Base-by-base conservation (phyloP, 2,888 invertebrate genomes). In the Nomada fabriciana region DNA sequence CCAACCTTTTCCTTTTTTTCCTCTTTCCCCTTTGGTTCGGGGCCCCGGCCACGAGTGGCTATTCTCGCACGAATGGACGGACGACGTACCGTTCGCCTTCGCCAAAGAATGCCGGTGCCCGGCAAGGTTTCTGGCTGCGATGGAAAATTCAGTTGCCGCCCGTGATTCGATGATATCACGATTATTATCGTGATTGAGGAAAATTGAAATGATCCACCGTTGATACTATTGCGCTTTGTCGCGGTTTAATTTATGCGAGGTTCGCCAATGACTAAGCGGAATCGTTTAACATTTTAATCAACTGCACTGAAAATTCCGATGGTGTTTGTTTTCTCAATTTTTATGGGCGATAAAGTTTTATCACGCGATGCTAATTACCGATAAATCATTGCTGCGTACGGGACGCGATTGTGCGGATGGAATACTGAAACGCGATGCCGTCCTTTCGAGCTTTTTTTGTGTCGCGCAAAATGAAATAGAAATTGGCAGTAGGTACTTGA, bases 1-100 rank as follows among this genome's bases (percentile, higher is more conserved):
- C 23, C 42, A 11, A 5, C 25, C 23, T 15, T 7, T 20, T 63
- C 20, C 9, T 59, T 57, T 47, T 47, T 67, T 52, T 55, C 57
- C 52, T 75, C 59, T 60, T 50, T 47, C 57, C 55, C 25, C 73
- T 23, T 70, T 65, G 80, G 43, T 59, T 50, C 57, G 13, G 42
- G 67, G 47, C 61, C 60, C 60, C 36, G 20, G 7, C 57, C 76
- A 42, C 42, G 57, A 61, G 43, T 60, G 67, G 63, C 57, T 52
- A 64, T 3, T 25, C 55, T 67, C 80, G 65, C 71, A 67, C 75
- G 85, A 76, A 84, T 68, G 75, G 71, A 78, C 59, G 75, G 75
- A 36, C 23, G 63, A 77, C 77, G 84, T 84, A 85, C 63, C 80
- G 80, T 74, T 78, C 74, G 77, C 69, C 64, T 80, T 67, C 63